Evolutionary conservation across 1,140 invertebrate species (phyloP).

Genomic region (Diabrotica undecimpunctata): DNA sequence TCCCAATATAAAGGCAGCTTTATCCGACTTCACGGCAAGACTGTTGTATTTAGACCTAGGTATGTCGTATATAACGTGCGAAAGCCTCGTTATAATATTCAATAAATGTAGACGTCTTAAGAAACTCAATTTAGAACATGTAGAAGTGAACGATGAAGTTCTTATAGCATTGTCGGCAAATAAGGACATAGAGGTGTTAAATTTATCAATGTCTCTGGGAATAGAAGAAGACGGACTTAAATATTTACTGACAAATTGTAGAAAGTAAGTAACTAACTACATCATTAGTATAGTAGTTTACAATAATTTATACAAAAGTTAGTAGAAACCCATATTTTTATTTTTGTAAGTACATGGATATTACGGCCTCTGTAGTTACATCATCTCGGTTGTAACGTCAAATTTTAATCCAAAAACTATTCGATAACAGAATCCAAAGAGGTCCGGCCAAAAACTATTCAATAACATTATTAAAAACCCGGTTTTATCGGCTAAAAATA

Average conservation of each 20-base stretch:
- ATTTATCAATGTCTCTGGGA: constrained; percentile 70
- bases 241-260: constrained; percentile 58
- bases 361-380: too few species aligned
- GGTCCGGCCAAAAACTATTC: too few species aligned
- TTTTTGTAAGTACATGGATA: too few species aligned
- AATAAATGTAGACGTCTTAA: constrained; percentile 64
- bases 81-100: constrained; percentile 62
- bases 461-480: too few species aligned
- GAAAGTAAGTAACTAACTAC: constrained; percentile 51
- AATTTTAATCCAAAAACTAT: too few species aligned
- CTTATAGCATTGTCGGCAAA: constrained; percentile 66
- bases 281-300: too few species aligned
- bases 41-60: constrained; percentile 82
- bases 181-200: constrained; percentile 63
- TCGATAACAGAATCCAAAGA: too few species aligned
- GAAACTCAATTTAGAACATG: constrained; percentile 81
- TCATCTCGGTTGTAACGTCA: too few species aligned
- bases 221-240: constrained; percentile 59
- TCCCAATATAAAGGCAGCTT: constrained; percentile 42
- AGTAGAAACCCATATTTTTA: too few species aligned
- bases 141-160: constrained; percentile 59
- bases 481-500: too few species aligned
- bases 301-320: too few species aligned
- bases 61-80: constrained; percentile 63
- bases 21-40: constrained; percentile 47